Evolutionary conservation across 2,797 vertebrate genomes (phyloP).

Genomic region (Thalassophryne amazonica): DNA sequence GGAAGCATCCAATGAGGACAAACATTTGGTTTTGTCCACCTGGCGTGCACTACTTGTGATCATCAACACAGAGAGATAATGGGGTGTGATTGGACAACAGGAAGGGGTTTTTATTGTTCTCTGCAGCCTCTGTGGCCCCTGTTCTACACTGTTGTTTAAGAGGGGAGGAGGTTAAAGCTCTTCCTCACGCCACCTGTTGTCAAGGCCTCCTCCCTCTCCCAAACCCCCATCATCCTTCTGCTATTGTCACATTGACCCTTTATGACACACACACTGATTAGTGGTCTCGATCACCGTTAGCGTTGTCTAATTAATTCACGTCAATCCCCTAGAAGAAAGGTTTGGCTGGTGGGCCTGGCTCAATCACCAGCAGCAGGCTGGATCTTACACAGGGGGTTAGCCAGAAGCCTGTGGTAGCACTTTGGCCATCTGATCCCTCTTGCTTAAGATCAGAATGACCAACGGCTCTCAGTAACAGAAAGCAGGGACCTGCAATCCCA

Average conservation of each 20-base stretch:
- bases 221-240: constrained; percentile 23
- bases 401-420: constrained; percentile 53
- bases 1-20: not conserved
- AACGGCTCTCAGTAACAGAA: constrained; percentile 24
- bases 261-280: constrained; percentile 25
- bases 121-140: constrained; percentile 35
- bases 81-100: constrained; percentile 41
- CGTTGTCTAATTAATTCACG: constrained; percentile 70
- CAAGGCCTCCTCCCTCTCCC: constrained; percentile 26
- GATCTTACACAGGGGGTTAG: constrained; percentile 55
- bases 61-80: constrained; percentile 42
- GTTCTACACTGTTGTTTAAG: constrained; percentile 46
- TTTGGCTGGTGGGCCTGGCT: constrained; percentile 57
- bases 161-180: constrained; percentile 44
- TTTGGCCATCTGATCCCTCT: constrained; percentile 65
- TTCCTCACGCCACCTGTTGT: constrained; percentile 80
- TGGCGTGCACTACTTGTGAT: constrained; percentile 21
- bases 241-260: constrained; percentile 52
- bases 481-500: constrained; percentile 45
- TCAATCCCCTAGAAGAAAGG: constrained; percentile 55
- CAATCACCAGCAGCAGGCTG: constrained; percentile 53
- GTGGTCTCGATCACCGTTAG: constrained; percentile 28
- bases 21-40: constrained; percentile 9
- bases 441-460: constrained; percentile 44
- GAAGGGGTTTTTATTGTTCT: constrained; percentile 59